Conservation (phyloP, 1,140 invertebrate species). For the Ceratina calcarata region DNA sequence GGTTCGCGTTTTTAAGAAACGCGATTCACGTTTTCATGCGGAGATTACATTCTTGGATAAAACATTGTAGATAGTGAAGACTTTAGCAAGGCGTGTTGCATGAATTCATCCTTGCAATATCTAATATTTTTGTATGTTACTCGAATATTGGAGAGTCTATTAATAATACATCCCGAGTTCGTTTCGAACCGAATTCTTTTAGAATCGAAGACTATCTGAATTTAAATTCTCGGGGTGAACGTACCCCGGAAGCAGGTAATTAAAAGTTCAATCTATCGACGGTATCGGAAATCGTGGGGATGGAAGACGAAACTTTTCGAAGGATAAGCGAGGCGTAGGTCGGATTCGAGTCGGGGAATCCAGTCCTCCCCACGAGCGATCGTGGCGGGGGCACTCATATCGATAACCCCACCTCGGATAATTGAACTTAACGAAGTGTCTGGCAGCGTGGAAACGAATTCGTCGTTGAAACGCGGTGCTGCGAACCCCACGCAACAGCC, state of each 20-base stretch:
- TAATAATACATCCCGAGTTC: too few species aligned
- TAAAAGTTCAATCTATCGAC: slow-evolving; percentile 41
- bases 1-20: not conserved
- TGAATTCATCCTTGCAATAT: too few species aligned
- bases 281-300: not conserved
- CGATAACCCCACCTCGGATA: slow-evolving; percentile 65
- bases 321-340: slow-evolving; percentile 25
- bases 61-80: too few species aligned
- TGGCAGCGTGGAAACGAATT: slow-evolving; percentile 71
- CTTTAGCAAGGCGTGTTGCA: too few species aligned
- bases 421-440: slow-evolving; percentile 78
- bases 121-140: too few species aligned
- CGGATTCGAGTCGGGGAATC: slow-evolving; percentile 43
- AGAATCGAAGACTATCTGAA: too few species aligned
- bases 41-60: not conserved
- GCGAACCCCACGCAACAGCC: slow-evolving; percentile 39
- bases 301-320: slow-evolving; percentile 39
- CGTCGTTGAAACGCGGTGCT: slow-evolving; percentile 57
- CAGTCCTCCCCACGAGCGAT: slow-evolving; percentile 24
- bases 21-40: too few species aligned
- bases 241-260: slow-evolving; percentile 37
- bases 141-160: too few species aligned
- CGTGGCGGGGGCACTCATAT: slow-evolving; percentile 57
- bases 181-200: too few species aligned
- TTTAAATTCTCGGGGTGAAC: not conserved